Evolutionary conservation across 35 echinoderm and acorn worm species (phyloP).

Genomic region (Apostichopus californicus): DNA sequence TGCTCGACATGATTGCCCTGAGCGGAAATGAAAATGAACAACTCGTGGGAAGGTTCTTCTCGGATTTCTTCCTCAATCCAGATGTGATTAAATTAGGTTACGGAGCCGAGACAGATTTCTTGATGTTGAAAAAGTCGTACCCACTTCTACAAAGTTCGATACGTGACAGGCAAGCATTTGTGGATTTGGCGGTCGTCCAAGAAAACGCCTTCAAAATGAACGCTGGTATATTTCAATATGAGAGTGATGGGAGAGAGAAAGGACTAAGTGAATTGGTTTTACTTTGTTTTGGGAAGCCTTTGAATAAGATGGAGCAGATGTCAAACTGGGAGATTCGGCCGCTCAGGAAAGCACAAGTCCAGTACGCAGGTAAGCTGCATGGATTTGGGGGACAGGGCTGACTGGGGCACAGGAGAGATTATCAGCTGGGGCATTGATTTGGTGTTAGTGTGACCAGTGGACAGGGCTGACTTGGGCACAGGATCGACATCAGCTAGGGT

Average conservation of each 20-base stretch:
- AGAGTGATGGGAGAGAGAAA: conserved; percentile 8
- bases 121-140: conserved; percentile 88
- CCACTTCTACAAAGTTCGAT: conserved; percentile 62
- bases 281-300: conserved; percentile 75
- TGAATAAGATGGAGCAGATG: conserved; percentile 85
- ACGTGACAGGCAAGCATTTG: conserved; percentile 40
- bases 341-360: conserved; percentile 64
- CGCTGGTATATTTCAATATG: not conserved
- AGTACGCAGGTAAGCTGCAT: conserved; percentile 81
- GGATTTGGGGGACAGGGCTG: too few relatives aligned
- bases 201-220: conserved; percentile 29
- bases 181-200: conserved; percentile 63
- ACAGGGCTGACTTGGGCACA: too few relatives aligned
- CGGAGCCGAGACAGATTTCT: conserved; percentile 78
- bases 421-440: too few relatives aligned
- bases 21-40: not conserved
- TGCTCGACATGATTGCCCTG: conserved; percentile 76
- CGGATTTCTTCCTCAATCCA: conserved; percentile 42
- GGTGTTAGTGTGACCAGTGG: too few relatives aligned
- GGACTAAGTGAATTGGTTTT: conserved; percentile 80
- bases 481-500: too few relatives aligned
- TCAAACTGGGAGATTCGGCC: conserved; percentile 91
- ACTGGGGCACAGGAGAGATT: too few relatives aligned
- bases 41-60: conserved; percentile 41
- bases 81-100: conserved; percentile 86